Base-by-base conservation (phyloP, 2,113 vertebrate genomes). In the Rhynchomys soricoides region DNA sequence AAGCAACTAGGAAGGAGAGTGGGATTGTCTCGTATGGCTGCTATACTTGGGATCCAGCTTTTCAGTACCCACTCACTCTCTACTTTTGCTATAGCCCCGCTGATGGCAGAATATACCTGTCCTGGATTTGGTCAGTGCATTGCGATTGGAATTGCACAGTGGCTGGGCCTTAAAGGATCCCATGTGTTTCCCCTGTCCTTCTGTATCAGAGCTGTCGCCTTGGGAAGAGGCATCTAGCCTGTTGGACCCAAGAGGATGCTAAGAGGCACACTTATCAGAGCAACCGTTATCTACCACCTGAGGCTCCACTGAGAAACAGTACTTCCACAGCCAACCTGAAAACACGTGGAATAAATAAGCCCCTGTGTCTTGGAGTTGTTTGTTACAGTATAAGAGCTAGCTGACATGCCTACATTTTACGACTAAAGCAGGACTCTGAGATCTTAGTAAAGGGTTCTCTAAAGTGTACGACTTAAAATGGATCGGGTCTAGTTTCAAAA, bases 241-340 rank as follows among this genome's bases (percentile, higher is more conserved):
- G 7, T 21, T 70, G 55, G 40, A 7, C 34, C 62, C 29, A 31
- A 66, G 31, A 59, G n/a, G 81, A 83, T 45, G 19, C 19, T 2
- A 6, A 57, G 10, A 55, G 50, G 11, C 5, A 11, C 1, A 21
- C 6, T 24, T 4, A 16, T 34, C 21, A 83, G 40, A 90, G 71
- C 45, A 64, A 16, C 74, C 19, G 79, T 82, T 62, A 43, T 4
- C 8, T 70, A 7, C 24, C 7, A n/a, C 17, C 19, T 6, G 7
- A 26, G 19, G 31, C 3, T 19, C 4, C 11, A 31, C 0, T 4
- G 52, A 88, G 79, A 59, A 71, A 24, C 34, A 24, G 29, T 26
- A 45, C 0, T 29, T 70, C 66, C 4, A 3, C 0, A 43, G 24
- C 15, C 29, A n/a, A 7, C 3, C 24, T 37, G 73, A 1, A 15